Evolutionary conservation across 2,888 invertebrate genomes (phyloP).

Genomic region (Cephus runcator): DNA sequence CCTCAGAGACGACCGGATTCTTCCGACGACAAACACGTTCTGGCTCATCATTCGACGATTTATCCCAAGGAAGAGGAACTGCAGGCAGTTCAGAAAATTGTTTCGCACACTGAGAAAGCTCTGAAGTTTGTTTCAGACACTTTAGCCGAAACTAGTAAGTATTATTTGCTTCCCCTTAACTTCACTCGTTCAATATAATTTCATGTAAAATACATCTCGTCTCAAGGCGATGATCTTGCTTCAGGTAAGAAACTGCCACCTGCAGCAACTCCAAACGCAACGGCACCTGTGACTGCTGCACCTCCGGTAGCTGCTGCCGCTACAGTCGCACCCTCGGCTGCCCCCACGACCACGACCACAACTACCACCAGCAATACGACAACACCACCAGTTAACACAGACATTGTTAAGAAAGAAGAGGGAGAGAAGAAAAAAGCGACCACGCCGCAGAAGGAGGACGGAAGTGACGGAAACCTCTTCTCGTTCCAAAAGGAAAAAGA

Average conservation of each 20-base stretch:
- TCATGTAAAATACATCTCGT: no score
- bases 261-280: conserved; percentile 17
- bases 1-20: conserved; percentile 85
- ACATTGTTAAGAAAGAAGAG: conserved; percentile 66
- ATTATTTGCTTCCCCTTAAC: background rate
- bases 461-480: conserved; percentile 76
- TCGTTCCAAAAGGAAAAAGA: conserved; percentile 78
- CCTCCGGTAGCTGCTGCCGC: conserved; percentile 10
- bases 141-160: conserved; percentile 71
- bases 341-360: conserved; percentile 12
- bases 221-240: conserved; percentile 5
- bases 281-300: conserved; percentile 8
- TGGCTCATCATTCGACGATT: conserved; percentile 91
- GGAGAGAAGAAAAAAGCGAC: conserved; percentile 67
- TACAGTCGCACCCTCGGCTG: conserved; percentile 14
- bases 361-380: conserved; percentile 23
- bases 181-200: conserved; percentile 5
- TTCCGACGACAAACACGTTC: conserved; percentile 95
- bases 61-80: conserved; percentile 93
- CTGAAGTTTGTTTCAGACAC: conserved; percentile 94
- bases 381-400: conserved; percentile 58
- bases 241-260: conserved; percentile 45
- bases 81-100: conserved; percentile 89
- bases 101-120: conserved; percentile 92
- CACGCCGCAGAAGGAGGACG: conserved; percentile 71